Evolutionary conservation across 53 echinoderm and acorn worm genomes (phyloP).

Genomic region (Antedon mediterranea): DNA sequence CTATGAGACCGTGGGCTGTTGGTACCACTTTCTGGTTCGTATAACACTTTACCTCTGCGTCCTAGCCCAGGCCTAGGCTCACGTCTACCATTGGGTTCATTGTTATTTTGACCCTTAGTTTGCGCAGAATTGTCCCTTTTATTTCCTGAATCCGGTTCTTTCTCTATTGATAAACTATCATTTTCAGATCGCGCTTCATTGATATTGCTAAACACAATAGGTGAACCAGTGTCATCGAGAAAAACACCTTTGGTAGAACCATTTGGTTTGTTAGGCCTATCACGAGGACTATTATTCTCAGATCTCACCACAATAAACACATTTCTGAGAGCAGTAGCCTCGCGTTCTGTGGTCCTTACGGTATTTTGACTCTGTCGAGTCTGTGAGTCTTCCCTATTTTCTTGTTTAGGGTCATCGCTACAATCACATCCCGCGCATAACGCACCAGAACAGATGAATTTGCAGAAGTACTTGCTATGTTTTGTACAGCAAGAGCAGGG

Average conservation of each 20-base stretch:
- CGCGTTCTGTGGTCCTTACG: not conserved
- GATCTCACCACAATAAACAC: not conserved
- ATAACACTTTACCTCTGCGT: not conserved
- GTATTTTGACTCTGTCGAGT: not conserved
- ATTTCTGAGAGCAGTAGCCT: not conserved
- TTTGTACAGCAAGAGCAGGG: conserved; percentile 24
- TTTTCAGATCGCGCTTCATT: not conserved
- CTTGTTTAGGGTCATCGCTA: not conserved
- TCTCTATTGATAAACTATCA: not conserved
- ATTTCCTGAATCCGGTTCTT: not conserved
- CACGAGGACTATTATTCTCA: not conserved
- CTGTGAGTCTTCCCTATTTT: not conserved
- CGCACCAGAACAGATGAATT: conserved; percentile 14
- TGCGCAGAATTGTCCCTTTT: too few relatives aligned
- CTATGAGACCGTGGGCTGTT: not conserved
- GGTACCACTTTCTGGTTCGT: not conserved
- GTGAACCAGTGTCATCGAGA: not conserved
- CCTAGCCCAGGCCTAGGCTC: not conserved
- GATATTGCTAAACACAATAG: not conserved
- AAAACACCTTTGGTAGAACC: not conserved
- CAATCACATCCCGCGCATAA: conserved; percentile 3
- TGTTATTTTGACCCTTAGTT: not conserved
- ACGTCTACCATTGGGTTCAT: not conserved
- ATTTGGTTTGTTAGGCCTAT: not conserved
- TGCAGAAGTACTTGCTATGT: conserved; percentile 23